phyloP scores from a whole-genome alignment of 2,888 invertebrate genomes.

The Drosophila limbata region DNA sequence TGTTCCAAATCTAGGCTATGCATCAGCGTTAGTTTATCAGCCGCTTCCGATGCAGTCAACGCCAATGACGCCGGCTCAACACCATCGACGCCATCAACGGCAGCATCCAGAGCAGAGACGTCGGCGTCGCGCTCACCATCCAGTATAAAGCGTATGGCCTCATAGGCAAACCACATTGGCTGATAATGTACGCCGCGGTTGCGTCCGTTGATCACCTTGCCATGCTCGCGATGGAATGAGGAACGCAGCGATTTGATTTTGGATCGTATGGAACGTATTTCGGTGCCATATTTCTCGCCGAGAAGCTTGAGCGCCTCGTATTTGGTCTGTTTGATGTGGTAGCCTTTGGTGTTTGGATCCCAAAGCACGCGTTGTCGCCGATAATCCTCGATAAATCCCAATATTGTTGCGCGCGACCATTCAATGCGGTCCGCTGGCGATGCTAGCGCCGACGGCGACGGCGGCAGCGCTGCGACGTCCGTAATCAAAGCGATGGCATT shows the following conservation, averaged over 20 bases:
- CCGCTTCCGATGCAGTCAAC: slow-evolving; percentile 55
- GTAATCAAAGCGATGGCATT: slow-evolving; percentile 63
- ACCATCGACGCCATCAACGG: slow-evolving; percentile 24
- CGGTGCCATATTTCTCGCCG: slow-evolving; percentile 83
- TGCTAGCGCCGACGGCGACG: slow-evolving; percentile 42
- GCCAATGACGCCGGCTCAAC: slow-evolving; percentile 23
- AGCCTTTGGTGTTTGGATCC: slow-evolving; percentile 84
- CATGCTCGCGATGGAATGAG: slow-evolving; percentile 84
- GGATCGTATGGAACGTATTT: slow-evolving; percentile 84
- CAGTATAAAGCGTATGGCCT: slow-evolving; percentile 84
- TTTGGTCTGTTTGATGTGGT: slow-evolving; percentile 84
- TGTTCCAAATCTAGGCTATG: slow-evolving; percentile 75
- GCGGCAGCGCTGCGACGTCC: slow-evolving; percentile 59
- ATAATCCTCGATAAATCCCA: slow-evolving; percentile 84
- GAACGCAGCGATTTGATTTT: slow-evolving; percentile 84
- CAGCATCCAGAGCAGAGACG: slow-evolving; percentile 39
- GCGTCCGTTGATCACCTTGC: slow-evolving; percentile 83
- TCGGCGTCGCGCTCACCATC: slow-evolving; percentile 79
- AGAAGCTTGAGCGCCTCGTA: slow-evolving; percentile 83
- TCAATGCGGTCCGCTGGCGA: slow-evolving; percentile 81
- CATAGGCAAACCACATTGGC: slow-evolving; percentile 85
- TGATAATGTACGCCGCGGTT: slow-evolving; percentile 83
- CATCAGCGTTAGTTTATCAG: slow-evolving; percentile 70
- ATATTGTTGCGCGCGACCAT: slow-evolving; percentile 84
- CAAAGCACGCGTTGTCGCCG: slow-evolving; percentile 83